phyloP scores from a whole-genome alignment of 2,113 vertebrate species.

The Equus quagga region DNA sequence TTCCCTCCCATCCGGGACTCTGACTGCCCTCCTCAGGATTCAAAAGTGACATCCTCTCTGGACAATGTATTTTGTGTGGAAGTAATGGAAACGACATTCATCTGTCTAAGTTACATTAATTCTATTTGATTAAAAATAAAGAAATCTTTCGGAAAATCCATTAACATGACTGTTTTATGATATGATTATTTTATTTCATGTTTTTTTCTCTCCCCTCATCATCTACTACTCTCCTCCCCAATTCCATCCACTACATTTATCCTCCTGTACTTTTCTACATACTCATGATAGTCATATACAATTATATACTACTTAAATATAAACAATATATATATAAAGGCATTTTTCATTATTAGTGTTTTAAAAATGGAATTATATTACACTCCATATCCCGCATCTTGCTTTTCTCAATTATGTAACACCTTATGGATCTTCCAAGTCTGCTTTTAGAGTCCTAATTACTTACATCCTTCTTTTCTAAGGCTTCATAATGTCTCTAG shows the following conservation, averaged over 20 bases:
- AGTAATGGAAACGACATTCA: background rate
- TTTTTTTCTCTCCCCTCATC: background rate
- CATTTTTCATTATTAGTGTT: background rate
- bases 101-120: background rate
- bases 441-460: background rate
- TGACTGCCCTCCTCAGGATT: background rate
- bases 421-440: background rate
- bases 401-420: background rate
- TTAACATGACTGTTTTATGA: background rate
- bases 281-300: background rate
- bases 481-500: background rate
- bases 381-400: background rate
- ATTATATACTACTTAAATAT: background rate
- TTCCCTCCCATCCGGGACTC: background rate
- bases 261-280: background rate
- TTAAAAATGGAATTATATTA: background rate
- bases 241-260: background rate
- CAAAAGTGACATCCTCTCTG: background rate
- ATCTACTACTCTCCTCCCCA: too few species aligned
- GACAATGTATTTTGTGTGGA: background rate
- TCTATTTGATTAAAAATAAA: slow-evolving; percentile 3
- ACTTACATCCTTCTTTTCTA: background rate
- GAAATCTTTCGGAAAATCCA: background rate
- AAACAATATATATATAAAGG: background rate
- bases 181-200: background rate